phyloP scores from a whole-genome alignment of 2,888 invertebrate species.

The Agrotis exclamationis region DNA sequence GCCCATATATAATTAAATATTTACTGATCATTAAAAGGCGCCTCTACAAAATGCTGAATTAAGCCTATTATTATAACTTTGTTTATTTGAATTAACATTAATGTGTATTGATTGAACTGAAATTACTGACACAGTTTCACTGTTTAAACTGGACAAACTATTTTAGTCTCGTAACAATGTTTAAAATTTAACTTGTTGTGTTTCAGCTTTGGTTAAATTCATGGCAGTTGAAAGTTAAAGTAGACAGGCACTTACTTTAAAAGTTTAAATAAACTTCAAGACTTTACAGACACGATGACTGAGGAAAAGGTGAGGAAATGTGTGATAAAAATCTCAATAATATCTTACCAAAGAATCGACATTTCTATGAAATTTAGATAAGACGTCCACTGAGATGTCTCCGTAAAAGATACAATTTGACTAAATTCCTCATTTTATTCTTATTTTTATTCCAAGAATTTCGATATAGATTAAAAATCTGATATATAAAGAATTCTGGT shows the following conservation, averaged over 20 bases:
- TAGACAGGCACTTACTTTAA: not conserved
- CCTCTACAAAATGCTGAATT: constrained; percentile 52
- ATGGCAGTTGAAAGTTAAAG: constrained; percentile 1
- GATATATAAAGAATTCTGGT: constrained; percentile 48
- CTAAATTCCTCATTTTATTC: constrained; percentile 36
- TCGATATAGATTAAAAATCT: constrained; percentile 43
- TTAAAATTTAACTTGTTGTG: constrained; percentile 2
- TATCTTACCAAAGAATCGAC: constrained; percentile 9
- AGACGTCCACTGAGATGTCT: constrained; percentile 13
- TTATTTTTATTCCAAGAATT: constrained; percentile 46
- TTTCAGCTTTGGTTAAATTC: constrained; percentile 16
- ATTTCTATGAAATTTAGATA: constrained; percentile 36
- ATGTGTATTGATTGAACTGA: constrained; percentile 28
- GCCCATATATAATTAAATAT: constrained; percentile 80
- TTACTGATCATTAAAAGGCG: constrained; percentile 74
- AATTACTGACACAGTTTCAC: constrained; percentile 23
- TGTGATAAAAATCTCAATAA: constrained; percentile 8
- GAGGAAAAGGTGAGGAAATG: not conserved
- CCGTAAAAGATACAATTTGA: constrained; percentile 25
- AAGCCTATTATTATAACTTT: constrained; percentile 22
- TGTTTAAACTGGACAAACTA: constrained; percentile 29
- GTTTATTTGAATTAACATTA: constrained; percentile 22
- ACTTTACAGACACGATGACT: constrained; percentile 2
- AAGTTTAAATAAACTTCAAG: constrained; percentile 5
- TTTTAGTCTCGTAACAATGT: constrained; percentile 16